These are phyloP conservation scores for Pelvicachromis taeniatus DNA, from an alignment of 2,113 vertebrate genomes.

Conservation along the genomic window DNA sequence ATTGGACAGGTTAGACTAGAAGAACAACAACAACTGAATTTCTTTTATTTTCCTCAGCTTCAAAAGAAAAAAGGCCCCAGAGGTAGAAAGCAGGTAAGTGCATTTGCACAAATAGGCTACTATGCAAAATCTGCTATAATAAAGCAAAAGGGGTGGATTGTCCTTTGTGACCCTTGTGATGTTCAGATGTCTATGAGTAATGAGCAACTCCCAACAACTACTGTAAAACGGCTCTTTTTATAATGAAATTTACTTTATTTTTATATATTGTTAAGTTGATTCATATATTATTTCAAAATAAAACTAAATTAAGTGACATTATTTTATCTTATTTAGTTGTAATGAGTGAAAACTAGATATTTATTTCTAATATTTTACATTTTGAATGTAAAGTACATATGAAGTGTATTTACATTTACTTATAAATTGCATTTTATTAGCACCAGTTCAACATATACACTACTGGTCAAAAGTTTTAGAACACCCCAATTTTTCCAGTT, in stretches of 20 bases:
- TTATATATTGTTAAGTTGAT: neutral
- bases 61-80: neutral
- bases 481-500: neutral
- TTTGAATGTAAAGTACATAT: neutral
- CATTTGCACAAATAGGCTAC: neutral
- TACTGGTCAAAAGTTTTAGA: neutral
- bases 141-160: neutral
- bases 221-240: neutral
- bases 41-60: neutral
- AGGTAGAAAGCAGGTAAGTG: neutral
- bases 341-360: neutral
- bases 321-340: neutral
- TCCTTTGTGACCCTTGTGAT: neutral
- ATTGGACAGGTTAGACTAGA: neutral
- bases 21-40: neutral
- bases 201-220: neutral
- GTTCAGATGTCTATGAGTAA: neutral
- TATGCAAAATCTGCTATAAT: neutral
- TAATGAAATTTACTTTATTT: neutral
- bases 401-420: neutral
- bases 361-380: neutral
- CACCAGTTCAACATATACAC: neutral
- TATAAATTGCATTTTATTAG: neutral
- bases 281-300: neutral
- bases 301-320: neutral